Evolutionary conservation across 1,140 invertebrate genomes (phyloP).

Genomic region (Teleopsis dalmanni): DNA sequence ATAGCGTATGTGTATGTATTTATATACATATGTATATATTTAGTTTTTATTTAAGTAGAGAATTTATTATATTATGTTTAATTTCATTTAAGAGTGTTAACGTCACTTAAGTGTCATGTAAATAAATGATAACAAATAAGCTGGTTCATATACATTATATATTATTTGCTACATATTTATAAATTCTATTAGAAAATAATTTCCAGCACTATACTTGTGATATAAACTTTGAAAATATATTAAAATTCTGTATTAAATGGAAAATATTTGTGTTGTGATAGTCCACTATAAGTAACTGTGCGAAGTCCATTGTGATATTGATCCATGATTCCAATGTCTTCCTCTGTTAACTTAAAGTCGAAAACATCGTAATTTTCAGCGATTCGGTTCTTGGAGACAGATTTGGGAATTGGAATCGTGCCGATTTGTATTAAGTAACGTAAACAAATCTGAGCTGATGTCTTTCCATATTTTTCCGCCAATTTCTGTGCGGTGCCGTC

Average conservation of each 20-base stretch:
- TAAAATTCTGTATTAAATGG: conserved; percentile 51
- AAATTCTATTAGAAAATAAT: too few relatives aligned
- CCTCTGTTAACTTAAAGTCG: conserved; percentile 58
- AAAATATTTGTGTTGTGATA: conserved; percentile 52
- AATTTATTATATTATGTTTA: too few relatives aligned
- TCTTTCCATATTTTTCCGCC: conserved; percentile 60
- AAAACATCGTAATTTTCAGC: conserved; percentile 66
- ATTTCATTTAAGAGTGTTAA: too few relatives aligned
- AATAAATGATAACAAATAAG: too few relatives aligned
- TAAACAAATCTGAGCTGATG: conserved; percentile 62
- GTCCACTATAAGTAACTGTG: conserved; percentile 46
- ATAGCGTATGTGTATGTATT: too few relatives aligned
- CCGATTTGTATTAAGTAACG: conserved; percentile 57
- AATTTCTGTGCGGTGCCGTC: conserved; percentile 55
- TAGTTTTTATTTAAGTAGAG: too few relatives aligned
- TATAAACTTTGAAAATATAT: too few relatives aligned
- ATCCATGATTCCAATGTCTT: conserved; percentile 57
- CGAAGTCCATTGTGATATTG: conserved; percentile 53
- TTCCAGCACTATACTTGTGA: too few relatives aligned
- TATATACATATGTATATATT: too few relatives aligned
- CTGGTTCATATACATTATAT: too few relatives aligned
- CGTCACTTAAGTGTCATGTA: too few relatives aligned
- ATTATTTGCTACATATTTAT: too few relatives aligned
- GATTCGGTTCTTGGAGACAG: conserved; percentile 58
- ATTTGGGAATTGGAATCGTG: conserved; percentile 67